Percentiles rank a stretch among this genome's conserved stretches.
phyloP scores from a whole-genome alignment of 2,797 vertebrate genomes.

The Poeciliopsis gracilis region DNA sequence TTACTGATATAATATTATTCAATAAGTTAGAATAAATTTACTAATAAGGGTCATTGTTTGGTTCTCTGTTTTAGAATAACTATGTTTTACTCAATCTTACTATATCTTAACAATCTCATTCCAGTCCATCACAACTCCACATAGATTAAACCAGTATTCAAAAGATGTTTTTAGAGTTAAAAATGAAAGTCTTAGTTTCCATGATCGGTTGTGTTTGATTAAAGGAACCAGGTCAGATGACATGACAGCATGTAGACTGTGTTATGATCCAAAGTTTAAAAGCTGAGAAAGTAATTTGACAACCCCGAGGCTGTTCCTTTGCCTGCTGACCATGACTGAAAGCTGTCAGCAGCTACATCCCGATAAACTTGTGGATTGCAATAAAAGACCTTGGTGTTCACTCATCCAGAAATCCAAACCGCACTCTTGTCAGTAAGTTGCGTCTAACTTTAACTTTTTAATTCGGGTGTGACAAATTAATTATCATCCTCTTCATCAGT shows the following conservation, averaged over 20 bases:
- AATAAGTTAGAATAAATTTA: no score
- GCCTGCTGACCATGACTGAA: conserved; percentile 43
- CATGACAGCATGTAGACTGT: conserved; percentile 60
- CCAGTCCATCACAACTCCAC: not conserved
- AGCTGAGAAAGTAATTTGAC: conserved; percentile 56
- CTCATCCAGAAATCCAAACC: conserved; percentile 41
- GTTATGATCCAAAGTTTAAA: conserved; percentile 58
- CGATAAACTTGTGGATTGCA: conserved; percentile 37
- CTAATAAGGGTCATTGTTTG: not conserved
- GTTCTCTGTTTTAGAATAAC: not conserved
- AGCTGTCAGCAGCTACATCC: conserved; percentile 47
- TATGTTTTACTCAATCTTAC: not conserved
- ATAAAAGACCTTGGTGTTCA: conserved; percentile 49
- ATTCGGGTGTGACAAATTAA: conserved; percentile 30
- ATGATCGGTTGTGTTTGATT: conserved; percentile 39
- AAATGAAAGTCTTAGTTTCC: conserved; percentile 21
- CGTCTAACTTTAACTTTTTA: conserved; percentile 20
- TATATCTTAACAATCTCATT: not conserved
- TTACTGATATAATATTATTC: no score
- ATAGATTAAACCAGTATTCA: not conserved
- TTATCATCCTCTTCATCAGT: conserved; percentile 34
- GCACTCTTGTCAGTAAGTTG: conserved; percentile 15
- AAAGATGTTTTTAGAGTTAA: not conserved
- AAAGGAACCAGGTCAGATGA: conserved; percentile 63
- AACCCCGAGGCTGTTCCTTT: conserved; percentile 38